These are phyloP conservation scores for Escarpia spicata DNA, from an alignment of 2,888 invertebrate genomes.

Conservation along the genomic window DNA sequence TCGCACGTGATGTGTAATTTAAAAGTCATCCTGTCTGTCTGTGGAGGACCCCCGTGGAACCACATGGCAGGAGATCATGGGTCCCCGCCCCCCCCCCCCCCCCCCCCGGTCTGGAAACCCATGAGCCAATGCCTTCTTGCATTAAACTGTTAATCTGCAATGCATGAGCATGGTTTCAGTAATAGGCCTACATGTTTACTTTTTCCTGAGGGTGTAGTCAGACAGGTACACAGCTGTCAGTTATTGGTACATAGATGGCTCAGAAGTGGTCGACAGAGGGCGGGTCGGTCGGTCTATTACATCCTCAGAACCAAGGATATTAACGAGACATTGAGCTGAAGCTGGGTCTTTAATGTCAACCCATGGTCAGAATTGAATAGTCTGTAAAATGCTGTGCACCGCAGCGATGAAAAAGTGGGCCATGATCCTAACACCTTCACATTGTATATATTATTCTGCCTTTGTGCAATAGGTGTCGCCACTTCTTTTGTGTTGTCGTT, in stretches of 20 bases:
- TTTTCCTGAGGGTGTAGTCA: neutral
- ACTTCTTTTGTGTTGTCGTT: neutral
- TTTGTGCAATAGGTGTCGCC: neutral
- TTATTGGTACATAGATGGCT: neutral
- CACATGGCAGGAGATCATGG: no score
- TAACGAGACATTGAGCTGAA: neutral
- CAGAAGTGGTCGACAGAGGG: neutral
- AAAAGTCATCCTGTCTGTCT: no score
- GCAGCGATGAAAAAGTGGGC: neutral
- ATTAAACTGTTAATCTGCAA: neutral
- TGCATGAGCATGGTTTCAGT: neutral
- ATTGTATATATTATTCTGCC: neutral
- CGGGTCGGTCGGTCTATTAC: neutral
- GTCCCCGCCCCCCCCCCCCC: no score
- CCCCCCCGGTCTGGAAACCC: neutral
- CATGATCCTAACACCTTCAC: neutral
- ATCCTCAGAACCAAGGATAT: neutral
- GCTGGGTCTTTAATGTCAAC: neutral
- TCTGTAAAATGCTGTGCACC: neutral
- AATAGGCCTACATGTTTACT: neutral
- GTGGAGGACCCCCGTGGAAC: no score
- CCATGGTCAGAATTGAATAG: neutral
- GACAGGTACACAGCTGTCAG: neutral
- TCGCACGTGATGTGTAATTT: no score
- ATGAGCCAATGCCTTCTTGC: neutral